A percentile compares a stretch with the other conserved stretches of the same genome.
phyloP scores from a whole-genome alignment of 2,113 vertebrate genomes.

The Eublepharis macularius region DNA sequence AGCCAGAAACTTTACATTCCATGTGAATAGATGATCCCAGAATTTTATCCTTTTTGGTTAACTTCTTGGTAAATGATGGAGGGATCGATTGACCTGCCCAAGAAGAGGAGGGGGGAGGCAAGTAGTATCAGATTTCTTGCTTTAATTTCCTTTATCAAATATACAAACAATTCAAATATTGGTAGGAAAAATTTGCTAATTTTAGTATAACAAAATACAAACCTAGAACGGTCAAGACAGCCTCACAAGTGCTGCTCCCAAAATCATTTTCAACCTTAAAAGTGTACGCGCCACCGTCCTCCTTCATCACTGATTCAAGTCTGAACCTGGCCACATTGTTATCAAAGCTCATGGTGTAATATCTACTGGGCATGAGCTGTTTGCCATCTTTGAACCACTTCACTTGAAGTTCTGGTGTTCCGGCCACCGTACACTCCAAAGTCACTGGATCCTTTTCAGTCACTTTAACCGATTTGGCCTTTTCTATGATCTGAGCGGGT shows the following conservation, averaged over 20 bases:
- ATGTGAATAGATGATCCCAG: slow-evolving; percentile 89
- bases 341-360: slow-evolving; percentile 90
- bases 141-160: slow-evolving; percentile 10
- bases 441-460: slow-evolving; percentile 92
- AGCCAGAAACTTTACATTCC: slow-evolving; percentile 93
- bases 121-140: slow-evolving; percentile 52
- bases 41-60: slow-evolving; percentile 88
- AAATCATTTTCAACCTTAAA: slow-evolving; percentile 95
- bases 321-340: slow-evolving; percentile 92
- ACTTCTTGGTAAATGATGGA: slow-evolving; percentile 91
- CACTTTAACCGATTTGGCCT: slow-evolving; percentile 88
- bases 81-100: slow-evolving; percentile 92
- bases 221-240: slow-evolving; percentile 90
- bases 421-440: slow-evolving; percentile 91
- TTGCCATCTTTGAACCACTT: slow-evolving; percentile 93
- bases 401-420: slow-evolving; percentile 93
- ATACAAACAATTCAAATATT: neutral
- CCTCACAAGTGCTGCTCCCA: slow-evolving; percentile 87
- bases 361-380: slow-evolving; percentile 90
- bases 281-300: slow-evolving; percentile 90
- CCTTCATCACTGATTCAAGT: slow-evolving; percentile 87
- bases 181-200: neutral
- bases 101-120: slow-evolving; percentile 59
- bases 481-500: slow-evolving; percentile 92
- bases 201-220: slow-evolving; percentile 68